Base-by-base conservation (phyloP, 2,113 vertebrate species). In the Thalassoma bifasciatum region DNA sequence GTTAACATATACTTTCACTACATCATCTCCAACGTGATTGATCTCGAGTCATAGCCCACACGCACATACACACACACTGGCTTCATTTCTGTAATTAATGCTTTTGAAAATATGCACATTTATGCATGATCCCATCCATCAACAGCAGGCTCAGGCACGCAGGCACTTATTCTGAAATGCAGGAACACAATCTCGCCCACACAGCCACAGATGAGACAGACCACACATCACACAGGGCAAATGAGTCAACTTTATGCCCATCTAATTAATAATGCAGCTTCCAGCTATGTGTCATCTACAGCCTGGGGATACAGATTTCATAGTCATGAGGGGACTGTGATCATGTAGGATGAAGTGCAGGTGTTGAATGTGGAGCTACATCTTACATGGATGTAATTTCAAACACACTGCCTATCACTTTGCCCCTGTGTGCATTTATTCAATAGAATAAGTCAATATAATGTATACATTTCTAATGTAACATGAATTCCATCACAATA, bases 181-280 rank as follows among this genome's bases (percentile, higher is more conserved):
- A 65, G 52, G 37, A 81, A 84, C 66, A 54, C 49, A 75, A 81
- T 72, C 72, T 56, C 49, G 7, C 70, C 75, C 77, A 73, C 53
- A 5, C 66, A 58, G 34, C 50, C n/a, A 1, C 49, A 74, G 74
- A 74, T 42, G 66, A 84, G 72, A 36, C 58, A 66, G 86, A 77
- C 81, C 83, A 73, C 54, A 79, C 79, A 83, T 83, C 71, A 68
- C 50, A 57, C 42, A 57, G 67, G 51, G 61, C 47, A 75, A 75
- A 13, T 16, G 65, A 75, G 49, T 72, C 64, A 79, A 76, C 70
- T 85, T 75, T 47, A 36, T 63, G 71, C 44, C 57, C 19, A 23
- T 47, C 59, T 80, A 86, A 87, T 85, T 85, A 87, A 85, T 83
- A 88, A 84, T 83, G 74, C 84, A 83, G 72, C 79, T 73, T 79